Evolutionary conservation across 1,140 invertebrate genomes (phyloP).

Genomic region (Penaeus japonicus): DNA sequence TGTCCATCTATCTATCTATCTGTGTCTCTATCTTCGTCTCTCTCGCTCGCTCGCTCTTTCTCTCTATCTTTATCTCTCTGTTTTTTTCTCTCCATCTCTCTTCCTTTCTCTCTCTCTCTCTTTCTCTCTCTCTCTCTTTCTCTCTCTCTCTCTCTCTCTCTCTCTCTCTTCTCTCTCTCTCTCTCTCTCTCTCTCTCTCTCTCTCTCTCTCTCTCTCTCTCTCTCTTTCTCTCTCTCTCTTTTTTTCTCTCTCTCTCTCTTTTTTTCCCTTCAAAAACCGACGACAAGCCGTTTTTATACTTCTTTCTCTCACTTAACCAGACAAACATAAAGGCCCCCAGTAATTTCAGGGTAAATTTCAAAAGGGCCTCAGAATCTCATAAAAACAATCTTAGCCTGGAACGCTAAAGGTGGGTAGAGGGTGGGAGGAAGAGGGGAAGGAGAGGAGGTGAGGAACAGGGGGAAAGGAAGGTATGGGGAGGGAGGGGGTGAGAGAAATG

Average conservation of each 20-base stretch:
- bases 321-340: not conserved
- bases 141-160: no score
- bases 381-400: not conserved
- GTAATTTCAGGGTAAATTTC: not conserved
- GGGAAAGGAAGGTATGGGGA: no score
- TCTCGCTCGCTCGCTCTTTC: not conserved
- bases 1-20: rapidly evolving
- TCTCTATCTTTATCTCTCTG: not conserved
- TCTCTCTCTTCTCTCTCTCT: no score
- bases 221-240: not conserved
- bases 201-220: not conserved
- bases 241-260: not conserved
- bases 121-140: not conserved
- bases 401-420: no score
- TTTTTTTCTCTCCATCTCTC: no score
- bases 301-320: not conserved
- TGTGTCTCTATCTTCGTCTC: no score
- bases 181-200: not conserved
- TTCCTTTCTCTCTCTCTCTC: not conserved
- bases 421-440: no score
- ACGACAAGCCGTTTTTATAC: no score
- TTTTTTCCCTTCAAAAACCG: not conserved
- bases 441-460: no score
- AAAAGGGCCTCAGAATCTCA: not conserved
- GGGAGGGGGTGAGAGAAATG: no score